Evolutionary conservation across 2,888 invertebrate species (phyloP), one percentile per base, ranked within the genome.

Genomic region (Ptychoptera albimana): DNA sequence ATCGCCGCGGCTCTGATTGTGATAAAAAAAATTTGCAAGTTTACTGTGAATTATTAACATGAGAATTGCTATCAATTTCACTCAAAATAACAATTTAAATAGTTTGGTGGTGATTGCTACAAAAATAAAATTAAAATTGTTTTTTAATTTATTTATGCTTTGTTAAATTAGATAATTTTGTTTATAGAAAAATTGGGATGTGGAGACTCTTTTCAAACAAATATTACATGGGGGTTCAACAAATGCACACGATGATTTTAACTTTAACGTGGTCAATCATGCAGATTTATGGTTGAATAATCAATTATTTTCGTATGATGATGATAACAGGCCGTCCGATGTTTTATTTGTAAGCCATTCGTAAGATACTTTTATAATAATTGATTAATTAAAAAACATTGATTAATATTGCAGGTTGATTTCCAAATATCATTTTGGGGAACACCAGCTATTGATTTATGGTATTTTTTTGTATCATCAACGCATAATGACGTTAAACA

Each of bases 211-310:
- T 3, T 23, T 23, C 7, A 7, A 23, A 23, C 3, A 23, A 7
- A 23, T 23, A 5, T 3, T 23, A 7, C 23, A 23, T 23, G 40
- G 31, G 14, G 10, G 13, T 6, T 11, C 15, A 10, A 13, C 32
- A 10, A 31, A 9, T 15, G 31, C 13, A 16, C 9, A 15, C 9
- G 40, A 40, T 14, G 31, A 13, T 14, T 31, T 31, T 40, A 31
- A 23, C 8, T 40, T 40, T 12, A 40, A 40, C 8, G 32, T 32
- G 4, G 8, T 40, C 5, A 62, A 60, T 48, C 65, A 65, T 46
- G 65, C 63, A 6, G 65, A 65, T 50, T 50, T 61, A 7, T 64
- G 63, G 63, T 50, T 59, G 3, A 63, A 63, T 45, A 65, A 65
- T 50, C 60, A 64, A 53, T 56, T 65, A 55, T 63, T 64, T 47